Conservation (phyloP, 1,140 invertebrate genomes). For the Drosophila pectinifera region DNA sequence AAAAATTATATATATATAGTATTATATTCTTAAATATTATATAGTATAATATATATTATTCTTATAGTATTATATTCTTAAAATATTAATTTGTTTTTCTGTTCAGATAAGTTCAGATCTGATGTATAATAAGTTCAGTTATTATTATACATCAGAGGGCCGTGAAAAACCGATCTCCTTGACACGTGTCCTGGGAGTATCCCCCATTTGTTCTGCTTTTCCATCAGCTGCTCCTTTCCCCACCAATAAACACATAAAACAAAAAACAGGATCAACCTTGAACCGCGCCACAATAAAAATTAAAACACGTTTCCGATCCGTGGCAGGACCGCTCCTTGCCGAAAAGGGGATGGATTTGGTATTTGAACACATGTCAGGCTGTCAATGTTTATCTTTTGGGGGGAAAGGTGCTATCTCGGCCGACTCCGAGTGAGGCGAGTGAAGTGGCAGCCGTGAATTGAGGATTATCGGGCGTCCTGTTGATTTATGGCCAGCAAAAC, state of each 20-base stretch:
- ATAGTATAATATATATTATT: too few species aligned
- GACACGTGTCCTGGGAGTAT: conserved; percentile 5
- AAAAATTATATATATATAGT: too few species aligned
- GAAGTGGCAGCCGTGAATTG: conserved; percentile 44
- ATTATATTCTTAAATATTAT: too few species aligned
- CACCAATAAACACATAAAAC: conserved; percentile 20
- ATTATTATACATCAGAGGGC: neutral
- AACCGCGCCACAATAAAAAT: conserved; percentile 66
- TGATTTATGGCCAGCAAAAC: conserved; percentile 68
- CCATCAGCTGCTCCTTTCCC: conserved; percentile 32
- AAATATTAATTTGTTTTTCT: too few species aligned
- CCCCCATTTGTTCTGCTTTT: conserved; percentile 10
- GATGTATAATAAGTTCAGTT: too few species aligned
- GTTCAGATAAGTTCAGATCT: too few species aligned
- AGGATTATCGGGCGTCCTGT: conserved; percentile 71
- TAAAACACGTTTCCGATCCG: conserved; percentile 62
- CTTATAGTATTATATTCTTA: neutral
- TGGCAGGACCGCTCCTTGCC: conserved; percentile 18
- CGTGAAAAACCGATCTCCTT: neutral
- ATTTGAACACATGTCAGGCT: conserved; percentile 79
- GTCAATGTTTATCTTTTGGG: conserved; percentile 77
- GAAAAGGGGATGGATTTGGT: conserved; percentile 33
- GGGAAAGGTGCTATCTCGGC: conserved; percentile 52
- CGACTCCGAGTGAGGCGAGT: conserved; percentile 31
- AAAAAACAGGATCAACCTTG: conserved; percentile 29